Base-by-base conservation (phyloP, 2,888 invertebrate genomes). In the Dastarcus helophoroides region DNA sequence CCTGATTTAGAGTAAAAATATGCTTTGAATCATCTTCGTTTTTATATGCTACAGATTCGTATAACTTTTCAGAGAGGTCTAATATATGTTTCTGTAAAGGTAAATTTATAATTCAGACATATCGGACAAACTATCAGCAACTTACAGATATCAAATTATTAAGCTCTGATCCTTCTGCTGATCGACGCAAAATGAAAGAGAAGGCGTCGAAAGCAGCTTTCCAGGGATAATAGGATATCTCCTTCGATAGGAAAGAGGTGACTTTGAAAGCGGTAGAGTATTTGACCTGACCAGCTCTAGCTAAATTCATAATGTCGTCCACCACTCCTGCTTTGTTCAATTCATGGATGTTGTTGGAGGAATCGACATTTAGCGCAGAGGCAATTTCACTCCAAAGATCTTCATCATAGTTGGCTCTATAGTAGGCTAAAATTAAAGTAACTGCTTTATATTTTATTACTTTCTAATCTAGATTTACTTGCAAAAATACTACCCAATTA, bases 141-240 rank as follows among this genome's bases (percentile, higher is more conserved):
- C 29, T 28, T 28, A 28, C 29, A 5, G 5, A 6, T 6, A 28
- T 7, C 7, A 5, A 5, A 5, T 28, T 9, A 5, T 10, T 36
- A 31, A n/a, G 38, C 33, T 4, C 36, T 26, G 26, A 26, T 7
- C 6, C 10, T 5, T 21, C 21, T 7, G 26, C 9, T 6, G 6
- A 7, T 23, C 24, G 5, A 8, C 11, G 4, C 6, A 37, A n/a
- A 13, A 47, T 9, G 31, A 50, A 67, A 3, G 44, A 46, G 14
- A 66, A 56, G 1, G 58, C 63, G 19, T 51, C 63, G 25, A 70
- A 64, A 13, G 79, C 79, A 1, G 81, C 66, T 3, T 67, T 64
- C 89, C 88, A 90, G 0, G 90, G 85, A n/a, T 80, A 64, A 46
- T 83, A 84, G 8, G 76, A 69, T 0, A 58, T 67, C 56, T 84